phyloP scores from a whole-genome alignment of 2,797 vertebrate genomes.

The Necrosyrtes monachus region DNA sequence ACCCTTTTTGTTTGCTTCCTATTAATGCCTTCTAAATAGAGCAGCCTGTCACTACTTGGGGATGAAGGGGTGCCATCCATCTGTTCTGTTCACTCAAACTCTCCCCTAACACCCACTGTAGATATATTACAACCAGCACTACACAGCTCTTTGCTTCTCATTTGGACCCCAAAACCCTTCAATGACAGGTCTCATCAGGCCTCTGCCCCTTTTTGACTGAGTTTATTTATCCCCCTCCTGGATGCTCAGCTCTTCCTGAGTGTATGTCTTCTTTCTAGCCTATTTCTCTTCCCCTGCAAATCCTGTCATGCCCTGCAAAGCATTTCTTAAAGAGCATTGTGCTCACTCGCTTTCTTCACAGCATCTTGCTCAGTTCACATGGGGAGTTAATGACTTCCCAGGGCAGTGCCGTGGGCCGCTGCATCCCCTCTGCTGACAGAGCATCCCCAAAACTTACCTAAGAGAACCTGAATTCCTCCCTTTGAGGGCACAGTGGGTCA shows the following conservation, averaged over 20 bases:
- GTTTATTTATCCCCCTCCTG: neutral
- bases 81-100: neutral
- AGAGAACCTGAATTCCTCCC: neutral
- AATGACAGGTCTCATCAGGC: neutral
- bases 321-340: neutral
- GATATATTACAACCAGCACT: neutral
- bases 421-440: neutral
- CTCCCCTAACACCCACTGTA: neutral
- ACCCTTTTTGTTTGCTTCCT: neutral
- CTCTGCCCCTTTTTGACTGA: neutral
- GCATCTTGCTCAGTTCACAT: neutral
- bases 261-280: neutral
- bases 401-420: neutral
- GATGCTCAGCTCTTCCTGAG: neutral
- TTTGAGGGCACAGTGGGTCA: neutral
- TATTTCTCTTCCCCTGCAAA: neutral
- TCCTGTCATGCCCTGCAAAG: neutral
- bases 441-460: neutral
- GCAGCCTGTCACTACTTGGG: neutral
- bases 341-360: neutral
- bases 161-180: neutral
- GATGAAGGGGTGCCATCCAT: neutral
- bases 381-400: neutral
- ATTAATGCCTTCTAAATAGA: neutral
- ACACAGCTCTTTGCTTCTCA: neutral